phyloP scores from a whole-genome alignment of 2,113 vertebrate genomes.

The Xenopus tropicalis region UCB_Xtro_10.0 CM004447.2:844501-845000 shows the following conservation, averaged over 20 bases:
- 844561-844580: neutral
- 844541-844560: neutral
- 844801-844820: neutral
- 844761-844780: neutral
- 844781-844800: neutral
- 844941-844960: neutral
- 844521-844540: neutral
- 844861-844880: neutral
- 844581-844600: neutral
- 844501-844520: neutral
- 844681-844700: neutral
- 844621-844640: neutral
- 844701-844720: neutral
- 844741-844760: neutral
- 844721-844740: neutral
- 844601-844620: neutral
- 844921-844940: too few relatives aligned
- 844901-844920: neutral
- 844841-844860: neutral
- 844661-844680: neutral
- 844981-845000: neutral
- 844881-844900: neutral
- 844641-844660: neutral
- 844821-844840: neutral
- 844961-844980: neutral